phyloP scores from a whole-genome alignment of 2,888 invertebrate species.

The Seladonia tumulorum region DNA sequence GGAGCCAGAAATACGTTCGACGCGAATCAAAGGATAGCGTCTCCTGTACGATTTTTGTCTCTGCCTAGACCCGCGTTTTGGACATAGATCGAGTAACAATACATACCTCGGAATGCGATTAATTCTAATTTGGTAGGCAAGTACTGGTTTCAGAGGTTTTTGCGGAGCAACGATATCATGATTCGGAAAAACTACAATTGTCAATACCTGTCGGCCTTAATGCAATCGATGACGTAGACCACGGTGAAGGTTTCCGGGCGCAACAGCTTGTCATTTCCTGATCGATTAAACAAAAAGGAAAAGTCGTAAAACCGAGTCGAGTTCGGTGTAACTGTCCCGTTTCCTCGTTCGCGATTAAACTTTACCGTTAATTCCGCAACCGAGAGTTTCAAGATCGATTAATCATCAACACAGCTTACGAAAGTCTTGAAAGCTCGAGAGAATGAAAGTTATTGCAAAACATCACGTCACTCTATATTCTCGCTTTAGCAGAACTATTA shows the following conservation, averaged over 20 bases:
- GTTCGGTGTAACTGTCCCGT: neutral
- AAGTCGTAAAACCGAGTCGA: neutral
- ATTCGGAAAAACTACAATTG: slow-evolving; percentile 14
- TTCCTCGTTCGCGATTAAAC: neutral
- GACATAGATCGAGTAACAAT: no score
- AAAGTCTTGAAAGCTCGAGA: neutral
- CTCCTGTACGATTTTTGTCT: no score
- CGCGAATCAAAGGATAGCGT: no score
- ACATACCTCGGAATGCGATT: slow-evolving; percentile 6
- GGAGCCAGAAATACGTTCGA: no score
- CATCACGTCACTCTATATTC: no score
- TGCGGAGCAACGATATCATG: neutral
- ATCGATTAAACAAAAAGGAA: neutral
- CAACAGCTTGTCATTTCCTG: slow-evolving; percentile 13
- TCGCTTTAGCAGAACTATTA: no score
- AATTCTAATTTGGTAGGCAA: neutral
- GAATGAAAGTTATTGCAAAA: neutral
- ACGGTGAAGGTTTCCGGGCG: slow-evolving; percentile 18
- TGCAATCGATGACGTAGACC: slow-evolving; percentile 33
- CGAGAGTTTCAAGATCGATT: neutral
- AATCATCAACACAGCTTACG: neutral
- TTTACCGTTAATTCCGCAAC: neutral
- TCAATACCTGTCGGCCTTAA: slow-evolving; percentile 7
- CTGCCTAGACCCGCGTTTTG: no score
- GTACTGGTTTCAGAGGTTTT: slow-evolving; percentile 2